A percentile compares a stretch with the other conserved stretches of the same genome.
These are phyloP conservation scores for Psephotus haematonotus DNA, from an alignment of 2,113 vertebrate species.

Conservation along the genomic window DNA sequence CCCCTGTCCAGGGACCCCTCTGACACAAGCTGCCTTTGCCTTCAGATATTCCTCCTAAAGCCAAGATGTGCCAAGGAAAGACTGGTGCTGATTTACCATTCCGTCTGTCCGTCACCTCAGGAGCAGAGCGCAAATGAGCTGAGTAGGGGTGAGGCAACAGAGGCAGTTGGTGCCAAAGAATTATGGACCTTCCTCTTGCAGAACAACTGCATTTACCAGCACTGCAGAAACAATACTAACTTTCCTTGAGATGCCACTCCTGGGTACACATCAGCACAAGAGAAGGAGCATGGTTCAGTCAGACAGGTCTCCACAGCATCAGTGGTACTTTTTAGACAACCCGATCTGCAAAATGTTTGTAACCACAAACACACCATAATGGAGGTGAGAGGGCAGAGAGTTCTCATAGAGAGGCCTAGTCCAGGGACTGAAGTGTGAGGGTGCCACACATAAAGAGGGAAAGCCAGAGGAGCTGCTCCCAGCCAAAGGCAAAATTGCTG, in stretches of 20 bases:
- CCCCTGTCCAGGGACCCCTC: background rate
- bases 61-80: background rate
- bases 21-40: background rate
- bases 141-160: background rate
- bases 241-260: background rate
- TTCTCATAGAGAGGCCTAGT: background rate
- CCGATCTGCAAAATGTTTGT: background rate
- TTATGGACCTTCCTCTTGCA: background rate
- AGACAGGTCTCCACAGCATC: background rate
- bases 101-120: background rate
- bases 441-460: background rate
- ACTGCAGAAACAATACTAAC: background rate
- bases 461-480: background rate
- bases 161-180: background rate
- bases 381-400: background rate
- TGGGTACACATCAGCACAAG: background rate
- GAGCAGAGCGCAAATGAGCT: background rate
- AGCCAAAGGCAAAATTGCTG: background rate
- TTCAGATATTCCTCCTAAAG: conserved; percentile 2
- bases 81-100: background rate
- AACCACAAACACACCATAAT: background rate
- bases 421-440: background rate
- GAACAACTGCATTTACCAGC: background rate
- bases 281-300: background rate
- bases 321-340: background rate